Percentiles rank a stretch among this genome's conserved stretches.
Conservation (phyloP, 2,888 invertebrate species). For the Girardia tigrina region DNA sequence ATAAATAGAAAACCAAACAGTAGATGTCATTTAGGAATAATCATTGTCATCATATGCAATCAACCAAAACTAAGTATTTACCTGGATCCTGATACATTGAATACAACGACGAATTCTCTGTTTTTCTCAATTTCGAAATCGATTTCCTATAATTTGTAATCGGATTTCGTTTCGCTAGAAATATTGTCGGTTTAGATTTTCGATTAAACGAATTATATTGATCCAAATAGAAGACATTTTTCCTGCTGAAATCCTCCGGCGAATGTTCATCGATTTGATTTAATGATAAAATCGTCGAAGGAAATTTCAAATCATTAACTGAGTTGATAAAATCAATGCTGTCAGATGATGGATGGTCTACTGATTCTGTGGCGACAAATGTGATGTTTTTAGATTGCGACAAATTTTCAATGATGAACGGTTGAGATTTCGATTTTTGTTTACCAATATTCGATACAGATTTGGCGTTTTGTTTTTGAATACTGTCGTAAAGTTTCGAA, state of each 20-base stretch:
- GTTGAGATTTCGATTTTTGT: neutral
- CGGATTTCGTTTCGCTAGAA: neutral
- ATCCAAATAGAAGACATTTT: neutral
- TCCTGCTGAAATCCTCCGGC: neutral
- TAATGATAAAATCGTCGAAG: neutral
- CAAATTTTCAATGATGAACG: neutral
- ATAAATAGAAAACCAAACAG: too few species aligned
- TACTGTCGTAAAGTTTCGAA: neutral
- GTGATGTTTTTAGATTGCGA: neutral
- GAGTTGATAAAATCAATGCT: neutral
- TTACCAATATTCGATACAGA: neutral
- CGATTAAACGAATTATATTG: neutral
- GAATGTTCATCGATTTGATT: neutral
- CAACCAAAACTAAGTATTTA: too few species aligned
- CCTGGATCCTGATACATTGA: neutral
- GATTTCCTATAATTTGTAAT: neutral
- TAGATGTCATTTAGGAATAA: too few species aligned
- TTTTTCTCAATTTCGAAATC: neutral
- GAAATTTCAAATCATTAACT: neutral
- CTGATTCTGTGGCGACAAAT: neutral
- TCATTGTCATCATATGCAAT: too few species aligned
- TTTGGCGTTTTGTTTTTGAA: conserved; percentile 1
- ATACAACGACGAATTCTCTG: neutral
- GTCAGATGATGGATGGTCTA: too few species aligned
- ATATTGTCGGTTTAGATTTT: neutral